Percentiles rank a stretch among this genome's conserved stretches.
Evolutionary conservation across 1,140 invertebrate genomes (phyloP).

Genomic region (Phthorimaea operculella): DNA sequence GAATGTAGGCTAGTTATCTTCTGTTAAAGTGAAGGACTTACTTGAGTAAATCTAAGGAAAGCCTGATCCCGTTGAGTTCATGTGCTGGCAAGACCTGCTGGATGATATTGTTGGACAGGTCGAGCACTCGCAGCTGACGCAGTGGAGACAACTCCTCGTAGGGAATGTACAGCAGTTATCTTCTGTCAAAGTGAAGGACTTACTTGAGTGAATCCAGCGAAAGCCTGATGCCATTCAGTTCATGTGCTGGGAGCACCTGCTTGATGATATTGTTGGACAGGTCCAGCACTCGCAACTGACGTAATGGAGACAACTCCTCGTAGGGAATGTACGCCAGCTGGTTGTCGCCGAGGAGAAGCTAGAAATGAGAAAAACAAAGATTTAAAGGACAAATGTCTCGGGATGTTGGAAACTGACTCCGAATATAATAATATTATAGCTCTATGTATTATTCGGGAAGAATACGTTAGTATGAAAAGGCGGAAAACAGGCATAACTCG

Average conservation of each 20-base stretch:
- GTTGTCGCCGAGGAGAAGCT: slow-evolving; percentile 64
- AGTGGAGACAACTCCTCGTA: slow-evolving; percentile 79
- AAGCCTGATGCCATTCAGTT: slow-evolving; percentile 49
- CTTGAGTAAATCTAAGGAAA: slow-evolving; percentile 61
- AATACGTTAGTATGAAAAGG: no score
- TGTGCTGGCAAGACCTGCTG: slow-evolving; percentile 69
- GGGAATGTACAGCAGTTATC: no score
- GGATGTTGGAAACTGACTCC: no score
- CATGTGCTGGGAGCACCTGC: slow-evolving; percentile 67
- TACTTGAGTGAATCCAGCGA: slow-evolving; percentile 61
- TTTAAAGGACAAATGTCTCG: no score
- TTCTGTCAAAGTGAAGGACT: no score
- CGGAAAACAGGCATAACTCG: no score
- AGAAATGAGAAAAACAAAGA: slow-evolving; percentile 11
- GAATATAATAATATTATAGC: no score
- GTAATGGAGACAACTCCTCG: slow-evolving; percentile 77
- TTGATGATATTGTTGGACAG: slow-evolving; percentile 85
- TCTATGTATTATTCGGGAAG: no score
- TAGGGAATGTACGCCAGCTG: slow-evolving; percentile 81
- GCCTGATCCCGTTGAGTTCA: slow-evolving; percentile 47
- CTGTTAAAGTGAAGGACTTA: no score
- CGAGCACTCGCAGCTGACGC: slow-evolving; percentile 77
- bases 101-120: slow-evolving; percentile 87
- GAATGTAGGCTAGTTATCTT: slow-evolving; percentile 80
- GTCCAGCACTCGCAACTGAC: slow-evolving; percentile 78